Conservation (phyloP, 2,797 vertebrate species). For the Xyrichtys novacula region DNA sequence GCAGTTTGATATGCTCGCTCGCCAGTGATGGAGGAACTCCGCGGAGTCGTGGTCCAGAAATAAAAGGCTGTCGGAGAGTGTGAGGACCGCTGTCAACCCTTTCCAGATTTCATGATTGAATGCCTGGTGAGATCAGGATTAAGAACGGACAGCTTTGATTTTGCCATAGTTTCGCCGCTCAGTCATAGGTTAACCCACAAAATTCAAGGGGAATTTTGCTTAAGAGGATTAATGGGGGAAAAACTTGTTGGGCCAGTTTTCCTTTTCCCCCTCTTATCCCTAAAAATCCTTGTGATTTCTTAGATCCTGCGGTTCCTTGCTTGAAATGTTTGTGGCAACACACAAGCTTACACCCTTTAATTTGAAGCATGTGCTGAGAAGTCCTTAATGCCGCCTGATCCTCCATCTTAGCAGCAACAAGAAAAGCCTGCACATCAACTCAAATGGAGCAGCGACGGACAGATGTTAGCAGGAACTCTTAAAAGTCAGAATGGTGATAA, state of each 20-base stretch:
- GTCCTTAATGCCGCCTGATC: constrained; percentile 69
- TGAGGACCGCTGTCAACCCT: constrained; percentile 47
- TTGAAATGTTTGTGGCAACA: constrained; percentile 51
- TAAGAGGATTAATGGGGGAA: constrained; percentile 71
- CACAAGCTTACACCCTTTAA: constrained; percentile 56
- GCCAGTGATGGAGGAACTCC: constrained; percentile 48
- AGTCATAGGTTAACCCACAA: constrained; percentile 63
- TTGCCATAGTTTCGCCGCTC: constrained; percentile 29
- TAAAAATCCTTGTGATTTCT: constrained; percentile 53
- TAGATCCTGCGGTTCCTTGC: constrained; percentile 43
- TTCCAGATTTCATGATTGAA: constrained; percentile 47
- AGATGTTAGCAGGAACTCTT: constrained; percentile 68
- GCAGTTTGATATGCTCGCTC: constrained; percentile 65
- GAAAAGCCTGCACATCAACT: constrained; percentile 49
- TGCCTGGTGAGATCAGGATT: constrained; percentile 52
- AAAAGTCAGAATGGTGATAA: constrained; percentile 72
- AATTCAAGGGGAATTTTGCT: constrained; percentile 51
- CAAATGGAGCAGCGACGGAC: constrained; percentile 59
- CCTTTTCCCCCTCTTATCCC: constrained; percentile 49
- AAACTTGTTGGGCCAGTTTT: constrained; percentile 48
- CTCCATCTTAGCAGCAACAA: constrained; percentile 44
- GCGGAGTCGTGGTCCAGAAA: constrained; percentile 28
- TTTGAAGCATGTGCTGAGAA: constrained; percentile 58
- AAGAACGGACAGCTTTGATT: constrained; percentile 44
- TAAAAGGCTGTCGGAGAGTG: constrained; percentile 40